Base-by-base conservation (phyloP, 2,888 invertebrate species). In the Euproctis similis region DNA sequence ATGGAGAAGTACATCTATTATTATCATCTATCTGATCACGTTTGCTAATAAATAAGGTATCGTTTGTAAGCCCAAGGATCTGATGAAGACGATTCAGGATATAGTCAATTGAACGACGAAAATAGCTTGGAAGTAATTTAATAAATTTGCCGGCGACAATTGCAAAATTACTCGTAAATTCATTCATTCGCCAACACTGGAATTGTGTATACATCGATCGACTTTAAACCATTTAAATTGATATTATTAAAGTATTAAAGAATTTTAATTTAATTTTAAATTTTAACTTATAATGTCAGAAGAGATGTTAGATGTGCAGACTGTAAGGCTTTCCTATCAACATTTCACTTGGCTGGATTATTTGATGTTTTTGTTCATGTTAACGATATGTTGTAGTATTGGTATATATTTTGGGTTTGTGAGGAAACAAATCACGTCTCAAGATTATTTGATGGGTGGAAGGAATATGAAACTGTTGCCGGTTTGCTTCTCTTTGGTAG, bases 321-420 rank as follows among this genome's bases (percentile, higher is more conserved):
- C 42, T 17, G 59, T 74, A 0, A 60, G 70, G 31, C 39, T 49
- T 19, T 59, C 67, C 0, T 65, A 69, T 37, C 80, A 80, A 45
- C 65, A 70, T 31, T 89, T 89, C 39, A 84, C 86, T 8, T 78
- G 78, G 65, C 63, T 81, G 18, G 92, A 92, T 65, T 92, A 92
- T 62, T 56, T 85, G 1, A 86, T 92, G 25, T 92, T 92, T 55
- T 73, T 87, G 8, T 49, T 86, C 1, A 93, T 94, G 93, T 75
- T 95, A 34, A 58, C 87, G 3, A 68, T 90, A 17, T 94, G 93
- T 57, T 89, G 92, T 14, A 77, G 85, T 2, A 89, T 95, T 31
- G 94, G 95, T 6, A 67, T 94, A 31, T 94, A 92, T 66, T 94
- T 92, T 58, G 94, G 93, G 4, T 92, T 92, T 56, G 73, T 89